phyloP scores from a whole-genome alignment of 2,797 vertebrate species.

The Chelonia mydas region DNA sequence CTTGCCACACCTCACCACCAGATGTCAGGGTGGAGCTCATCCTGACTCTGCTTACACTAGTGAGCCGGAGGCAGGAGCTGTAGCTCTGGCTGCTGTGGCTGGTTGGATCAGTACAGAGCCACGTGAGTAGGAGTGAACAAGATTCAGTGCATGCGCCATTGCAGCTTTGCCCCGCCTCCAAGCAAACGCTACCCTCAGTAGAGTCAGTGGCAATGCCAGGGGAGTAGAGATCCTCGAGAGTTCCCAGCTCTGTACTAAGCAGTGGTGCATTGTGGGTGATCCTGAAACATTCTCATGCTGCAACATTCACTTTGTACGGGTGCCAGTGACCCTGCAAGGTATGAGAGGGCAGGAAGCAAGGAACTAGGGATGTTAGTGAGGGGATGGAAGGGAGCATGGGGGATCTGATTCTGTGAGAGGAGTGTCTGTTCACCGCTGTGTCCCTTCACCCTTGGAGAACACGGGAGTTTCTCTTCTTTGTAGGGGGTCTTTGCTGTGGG shows the following conservation, averaged over 20 bases:
- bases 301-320: background rate
- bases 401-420: background rate
- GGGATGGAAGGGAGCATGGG: background rate
- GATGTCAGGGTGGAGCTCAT: too few relatives aligned
- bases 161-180: background rate
- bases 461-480: background rate
- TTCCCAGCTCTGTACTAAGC: background rate
- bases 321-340: background rate
- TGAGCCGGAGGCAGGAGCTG: conserved; percentile 3
- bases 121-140: background rate
- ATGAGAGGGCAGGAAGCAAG: background rate
- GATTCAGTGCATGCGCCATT: background rate
- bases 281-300: background rate
- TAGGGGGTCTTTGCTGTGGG: background rate
- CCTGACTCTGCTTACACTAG: too few relatives aligned
- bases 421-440: background rate
- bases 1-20: too few relatives aligned
- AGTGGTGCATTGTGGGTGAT: background rate
- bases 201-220: background rate
- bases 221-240: background rate
- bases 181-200: background rate
- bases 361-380: background rate
- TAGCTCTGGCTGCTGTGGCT: conserved; percentile 10
- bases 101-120: background rate
- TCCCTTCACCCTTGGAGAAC: background rate